Percentiles rank a stretch among this genome's conserved stretches.
Evolutionary conservation across 2,797 vertebrate species (phyloP).

Genomic region (Microcaecilia unicolor): DNA sequence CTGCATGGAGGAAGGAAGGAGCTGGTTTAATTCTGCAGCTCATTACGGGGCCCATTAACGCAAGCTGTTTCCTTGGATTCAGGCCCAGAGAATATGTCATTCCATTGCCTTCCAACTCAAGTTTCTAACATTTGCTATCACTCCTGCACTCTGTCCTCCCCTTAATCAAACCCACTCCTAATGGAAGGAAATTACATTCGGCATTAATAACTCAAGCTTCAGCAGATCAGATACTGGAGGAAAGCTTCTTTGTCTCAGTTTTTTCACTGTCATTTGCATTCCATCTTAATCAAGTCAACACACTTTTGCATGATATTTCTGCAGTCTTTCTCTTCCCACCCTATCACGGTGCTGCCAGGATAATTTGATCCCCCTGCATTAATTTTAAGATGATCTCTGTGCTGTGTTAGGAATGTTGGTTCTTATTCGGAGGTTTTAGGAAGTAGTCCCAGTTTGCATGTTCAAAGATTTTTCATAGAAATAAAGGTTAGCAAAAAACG

Average conservation of each 20-base stretch:
- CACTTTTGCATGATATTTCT: background rate
- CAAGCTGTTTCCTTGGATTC: constrained; percentile 9
- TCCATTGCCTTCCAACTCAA: background rate
- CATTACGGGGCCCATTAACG: background rate
- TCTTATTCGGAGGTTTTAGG: background rate
- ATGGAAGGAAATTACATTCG: background rate
- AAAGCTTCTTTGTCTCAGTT: constrained; percentile 1
- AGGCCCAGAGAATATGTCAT: background rate
- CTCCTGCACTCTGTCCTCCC: background rate
- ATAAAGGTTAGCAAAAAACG: too few species aligned
- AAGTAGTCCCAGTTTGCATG: too few species aligned
- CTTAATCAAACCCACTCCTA: background rate
- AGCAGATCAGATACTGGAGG: background rate
- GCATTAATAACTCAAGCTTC: background rate
- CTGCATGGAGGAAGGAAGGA: background rate
- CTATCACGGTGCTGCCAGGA: background rate
- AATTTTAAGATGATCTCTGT: background rate
- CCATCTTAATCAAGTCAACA: background rate
- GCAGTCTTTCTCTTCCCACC: background rate
- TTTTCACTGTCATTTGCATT: background rate
- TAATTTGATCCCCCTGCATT: background rate
- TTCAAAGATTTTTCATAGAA: too few species aligned
- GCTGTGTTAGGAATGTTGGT: too few species aligned
- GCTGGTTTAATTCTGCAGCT: constrained; percentile 1
- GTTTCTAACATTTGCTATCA: too few species aligned